Conservation (phyloP, 2,797 vertebrate species). For the Myotis pilosus region DNA sequence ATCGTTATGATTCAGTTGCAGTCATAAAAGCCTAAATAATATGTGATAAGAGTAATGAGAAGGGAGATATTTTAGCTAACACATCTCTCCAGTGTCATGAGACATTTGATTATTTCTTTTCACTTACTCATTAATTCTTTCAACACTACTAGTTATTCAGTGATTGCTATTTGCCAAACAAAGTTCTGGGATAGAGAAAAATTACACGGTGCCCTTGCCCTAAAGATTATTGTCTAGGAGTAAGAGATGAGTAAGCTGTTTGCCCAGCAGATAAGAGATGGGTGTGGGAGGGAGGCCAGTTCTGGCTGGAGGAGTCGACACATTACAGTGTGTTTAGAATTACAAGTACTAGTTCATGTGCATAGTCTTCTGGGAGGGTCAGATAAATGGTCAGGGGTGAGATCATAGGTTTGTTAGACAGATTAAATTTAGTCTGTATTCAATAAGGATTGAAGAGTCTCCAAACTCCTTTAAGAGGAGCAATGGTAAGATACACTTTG, state of each 20-base stretch:
- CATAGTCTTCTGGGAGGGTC: neutral
- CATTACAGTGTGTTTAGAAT: neutral
- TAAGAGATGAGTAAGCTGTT: neutral
- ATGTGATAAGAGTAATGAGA: neutral
- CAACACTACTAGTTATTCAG: neutral
- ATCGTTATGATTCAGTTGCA: neutral
- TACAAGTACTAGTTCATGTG: neutral
- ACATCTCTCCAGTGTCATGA: neutral
- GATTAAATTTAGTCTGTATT: constrained; percentile 1
- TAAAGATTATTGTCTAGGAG: constrained; percentile 11
- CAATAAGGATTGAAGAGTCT: neutral
- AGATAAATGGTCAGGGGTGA: neutral
- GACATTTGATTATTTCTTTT: constrained; percentile 48
- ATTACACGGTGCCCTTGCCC: neutral
- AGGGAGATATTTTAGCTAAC: neutral
- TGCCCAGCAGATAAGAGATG: neutral
- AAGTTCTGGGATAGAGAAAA: constrained; percentile 20
- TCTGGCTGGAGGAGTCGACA: neutral
- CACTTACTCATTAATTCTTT: constrained; percentile 35
- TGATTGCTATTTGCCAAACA: neutral
- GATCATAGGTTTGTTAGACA: neutral
- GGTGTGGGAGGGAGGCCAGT: constrained; percentile 4
- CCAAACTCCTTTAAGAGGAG: neutral
- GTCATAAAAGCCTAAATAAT: neutral
- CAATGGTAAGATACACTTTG: neutral